Conservation (phyloP, 35 echinoderm and acorn worm genomes). For the Acanthaster planci region DNA sequence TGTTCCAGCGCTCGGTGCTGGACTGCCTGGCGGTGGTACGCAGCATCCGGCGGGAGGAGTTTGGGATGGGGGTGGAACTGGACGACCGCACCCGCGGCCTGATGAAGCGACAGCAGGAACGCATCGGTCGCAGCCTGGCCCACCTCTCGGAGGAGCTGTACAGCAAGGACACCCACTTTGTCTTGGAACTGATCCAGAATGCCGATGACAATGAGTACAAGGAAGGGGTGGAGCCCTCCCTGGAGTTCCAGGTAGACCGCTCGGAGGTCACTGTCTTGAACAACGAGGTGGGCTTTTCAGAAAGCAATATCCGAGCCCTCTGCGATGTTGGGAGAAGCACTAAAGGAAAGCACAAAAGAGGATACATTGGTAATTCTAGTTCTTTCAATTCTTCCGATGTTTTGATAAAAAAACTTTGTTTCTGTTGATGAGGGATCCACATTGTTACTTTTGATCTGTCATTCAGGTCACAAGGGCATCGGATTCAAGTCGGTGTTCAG, state of each 20-base stretch:
- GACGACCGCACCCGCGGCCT: constrained; percentile 24
- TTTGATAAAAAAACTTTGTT: too few relatives aligned
- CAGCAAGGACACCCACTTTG: constrained; percentile 71
- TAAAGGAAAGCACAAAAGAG: constrained; percentile 65
- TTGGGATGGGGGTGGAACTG: constrained; percentile 47
- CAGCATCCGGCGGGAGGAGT: constrained; percentile 41
- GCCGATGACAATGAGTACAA: constrained; percentile 54
- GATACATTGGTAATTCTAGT: constrained; percentile 67
- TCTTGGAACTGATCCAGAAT: constrained; percentile 60
- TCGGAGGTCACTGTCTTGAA: constrained; percentile 40
- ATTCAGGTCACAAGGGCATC: constrained; percentile 63
- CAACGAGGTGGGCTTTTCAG: constrained; percentile 53
- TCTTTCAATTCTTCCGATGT: too few relatives aligned
- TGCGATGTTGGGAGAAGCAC: constrained; percentile 73
- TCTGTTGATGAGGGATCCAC: too few relatives aligned
- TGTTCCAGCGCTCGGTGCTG: background rate
- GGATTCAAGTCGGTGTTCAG: constrained; percentile 65
- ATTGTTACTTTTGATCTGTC: background rate
- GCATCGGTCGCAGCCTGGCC: constrained; percentile 44
- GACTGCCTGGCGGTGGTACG: constrained; percentile 34
- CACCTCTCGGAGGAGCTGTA: constrained; percentile 54
- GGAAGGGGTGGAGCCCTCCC: constrained; percentile 18
- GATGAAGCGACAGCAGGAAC: constrained; percentile 21
- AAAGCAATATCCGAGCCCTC: constrained; percentile 43
- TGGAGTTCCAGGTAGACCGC: constrained; percentile 38